Conservation (phyloP, 1,140 invertebrate genomes). For the Aphelenchoides avenae region DNA sequence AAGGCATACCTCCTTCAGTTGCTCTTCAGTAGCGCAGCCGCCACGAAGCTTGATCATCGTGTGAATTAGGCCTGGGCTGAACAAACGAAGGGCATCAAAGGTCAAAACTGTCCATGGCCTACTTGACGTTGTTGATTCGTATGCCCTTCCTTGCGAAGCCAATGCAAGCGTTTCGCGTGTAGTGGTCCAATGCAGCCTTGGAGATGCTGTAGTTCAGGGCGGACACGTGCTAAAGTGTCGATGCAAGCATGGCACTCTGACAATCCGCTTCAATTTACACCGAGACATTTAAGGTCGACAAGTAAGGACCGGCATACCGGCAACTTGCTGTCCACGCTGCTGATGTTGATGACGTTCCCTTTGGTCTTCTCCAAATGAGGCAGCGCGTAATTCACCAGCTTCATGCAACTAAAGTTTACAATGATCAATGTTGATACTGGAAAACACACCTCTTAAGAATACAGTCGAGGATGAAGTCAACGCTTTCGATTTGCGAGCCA, state of each 20-base stretch:
- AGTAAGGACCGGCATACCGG: background rate
- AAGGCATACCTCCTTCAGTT: slow-evolving; percentile 9
- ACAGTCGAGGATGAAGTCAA: slow-evolving; percentile 36
- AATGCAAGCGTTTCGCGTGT: no score
- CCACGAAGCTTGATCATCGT: slow-evolving; percentile 2
- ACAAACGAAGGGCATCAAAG: background rate
- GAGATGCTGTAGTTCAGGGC: slow-evolving; percentile 22
- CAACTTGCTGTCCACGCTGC: no score
- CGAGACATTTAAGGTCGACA: background rate
- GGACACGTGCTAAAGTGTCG: background rate
- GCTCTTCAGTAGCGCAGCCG: slow-evolving; percentile 3
- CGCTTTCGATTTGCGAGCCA: slow-evolving; percentile 15
- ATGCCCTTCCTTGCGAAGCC: slow-evolving; percentile 11
- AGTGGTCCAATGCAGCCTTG: no score
- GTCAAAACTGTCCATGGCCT: background rate
- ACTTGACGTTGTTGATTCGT: slow-evolving; percentile 27
- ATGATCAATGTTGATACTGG: background rate
- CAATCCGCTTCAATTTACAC: no score
- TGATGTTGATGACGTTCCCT: slow-evolving; percentile 41
- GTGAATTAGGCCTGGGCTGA: slow-evolving; percentile 19
- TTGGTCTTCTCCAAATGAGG: slow-evolving; percentile 35
- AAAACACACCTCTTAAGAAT: slow-evolving; percentile 29
- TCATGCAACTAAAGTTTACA: slow-evolving; percentile 26
- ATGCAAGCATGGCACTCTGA: no score
- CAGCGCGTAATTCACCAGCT: slow-evolving; percentile 13